A percentile compares a stretch with the other conserved stretches of the same genome.
phyloP scores from a whole-genome alignment of 37 sponge, comb jelly and placozoan genomes.

The Agelas oroides region DNA sequence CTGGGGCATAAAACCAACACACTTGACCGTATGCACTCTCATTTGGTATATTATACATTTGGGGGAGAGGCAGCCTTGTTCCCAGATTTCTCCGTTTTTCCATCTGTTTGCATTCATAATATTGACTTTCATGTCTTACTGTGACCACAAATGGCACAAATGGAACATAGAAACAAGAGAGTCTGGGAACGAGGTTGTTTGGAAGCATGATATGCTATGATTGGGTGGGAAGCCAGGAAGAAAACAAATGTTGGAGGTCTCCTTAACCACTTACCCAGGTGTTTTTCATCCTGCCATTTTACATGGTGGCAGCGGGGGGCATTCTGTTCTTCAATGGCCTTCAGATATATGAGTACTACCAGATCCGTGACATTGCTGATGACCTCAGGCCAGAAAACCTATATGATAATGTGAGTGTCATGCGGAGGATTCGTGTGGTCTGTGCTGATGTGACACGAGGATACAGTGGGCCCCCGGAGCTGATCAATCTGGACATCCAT shows the following conservation, averaged over 20 bases:
- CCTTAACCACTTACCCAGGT: not conserved
- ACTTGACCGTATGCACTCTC: not conserved
- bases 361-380: not conserved
- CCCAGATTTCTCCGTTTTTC: no score
- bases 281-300: constrained; percentile 35
- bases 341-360: constrained; percentile 11
- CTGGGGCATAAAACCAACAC: constrained; percentile 1
- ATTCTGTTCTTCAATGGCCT: constrained; percentile 33
- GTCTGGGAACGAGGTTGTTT: no score
- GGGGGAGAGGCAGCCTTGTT: not conserved
- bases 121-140: no score
- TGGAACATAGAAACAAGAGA: no score
- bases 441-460: not conserved
- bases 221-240: no score
- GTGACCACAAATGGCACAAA: no score
- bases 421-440: not conserved
- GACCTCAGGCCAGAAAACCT: not conserved
- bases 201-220: no score
- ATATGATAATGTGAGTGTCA: no score
- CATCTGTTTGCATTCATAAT: no score
- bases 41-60: not conserved
- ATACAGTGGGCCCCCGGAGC: not conserved
- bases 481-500: constrained; percentile 19
- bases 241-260: not conserved
- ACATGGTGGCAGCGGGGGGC: constrained; percentile 27